Conservation (phyloP, 2,113 vertebrate species). For the Tor tambroides region DNA sequence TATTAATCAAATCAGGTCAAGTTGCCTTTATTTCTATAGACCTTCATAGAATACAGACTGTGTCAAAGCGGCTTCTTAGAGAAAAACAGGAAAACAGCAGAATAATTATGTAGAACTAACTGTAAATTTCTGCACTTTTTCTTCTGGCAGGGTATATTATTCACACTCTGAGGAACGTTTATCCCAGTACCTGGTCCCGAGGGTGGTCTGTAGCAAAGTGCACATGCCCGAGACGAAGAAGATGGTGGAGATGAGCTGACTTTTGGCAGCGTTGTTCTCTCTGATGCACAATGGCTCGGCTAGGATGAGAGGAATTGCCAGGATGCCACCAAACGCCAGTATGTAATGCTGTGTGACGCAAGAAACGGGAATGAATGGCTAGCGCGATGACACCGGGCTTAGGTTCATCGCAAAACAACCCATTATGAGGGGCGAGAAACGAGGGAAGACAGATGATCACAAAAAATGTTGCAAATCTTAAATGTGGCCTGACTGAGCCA, state of each 20-base stretch:
- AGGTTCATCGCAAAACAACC: conserved; percentile 9
- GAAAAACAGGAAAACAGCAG: no score
- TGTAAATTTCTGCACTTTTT: no score
- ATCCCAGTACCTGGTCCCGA: conserved; percentile 74
- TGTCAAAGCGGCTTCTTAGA: no score
- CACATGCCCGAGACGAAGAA: conserved; percentile 81
- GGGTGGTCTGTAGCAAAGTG: conserved; percentile 76
- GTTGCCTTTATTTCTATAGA: no score
- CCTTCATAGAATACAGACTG: no score
- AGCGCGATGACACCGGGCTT: not conserved
- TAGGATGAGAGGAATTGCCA: conserved; percentile 79
- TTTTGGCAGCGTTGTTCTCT: conserved; percentile 77
- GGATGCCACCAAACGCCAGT: conserved; percentile 80
- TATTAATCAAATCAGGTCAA: no score
- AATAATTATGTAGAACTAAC: no score
- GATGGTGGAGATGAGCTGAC: conserved; percentile 81
- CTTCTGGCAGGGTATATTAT: no score
- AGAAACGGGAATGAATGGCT: not conserved
- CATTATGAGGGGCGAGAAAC: conserved; percentile 1
- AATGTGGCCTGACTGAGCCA: conserved; percentile 7
- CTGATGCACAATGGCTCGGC: conserved; percentile 78
- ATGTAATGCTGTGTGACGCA: conserved; percentile 76
- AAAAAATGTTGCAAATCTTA: conserved; percentile 53
- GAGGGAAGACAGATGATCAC: conserved; percentile 34
- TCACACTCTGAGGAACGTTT: no score